Evolutionary conservation across 2,113 vertebrate genomes (phyloP), one percentile per base, ranked within the genome.

Genomic region (Clupea harengus): DNA sequence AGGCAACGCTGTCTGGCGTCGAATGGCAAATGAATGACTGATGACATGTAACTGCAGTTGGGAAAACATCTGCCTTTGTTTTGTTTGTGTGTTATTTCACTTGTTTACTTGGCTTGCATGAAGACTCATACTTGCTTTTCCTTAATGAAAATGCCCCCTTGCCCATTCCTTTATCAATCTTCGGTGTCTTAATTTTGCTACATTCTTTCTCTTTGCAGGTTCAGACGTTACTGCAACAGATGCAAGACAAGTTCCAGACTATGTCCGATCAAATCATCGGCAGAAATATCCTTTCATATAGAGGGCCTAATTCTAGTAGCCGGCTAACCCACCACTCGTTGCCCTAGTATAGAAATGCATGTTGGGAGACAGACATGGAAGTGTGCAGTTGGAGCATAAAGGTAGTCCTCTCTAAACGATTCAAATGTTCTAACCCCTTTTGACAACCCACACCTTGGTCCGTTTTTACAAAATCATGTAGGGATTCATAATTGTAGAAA

Each of bases 231-330:
- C 94, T 99, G 88, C 98, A 99, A 84, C 98, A 99, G 93, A 99
- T 99, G 98, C 98, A 99, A 92, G 98, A 99, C 92, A 99, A 99
- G 91, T 99, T 99, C 92, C 98, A 99, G 93, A 99, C 97, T 83
- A 99, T 99, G 98, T 99, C 98, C 15, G 98, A 99, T 93, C 98
- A 99, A 92, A 99, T 99, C 85, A 99, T 99, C 81, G 98, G 98
- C 82, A 97, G 98, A 93, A 99, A 98, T 99, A 99, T 99, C 98
- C 97, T 97, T 84, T 46, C 20, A 49, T 49, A 11, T 49, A 11
- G 47, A 11, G 47, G 47, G 13, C 47, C 9, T 9, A 9, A 2
- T 9, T 49, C 13, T 49, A 49, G 47, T 49, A 11, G 47, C 47
- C 47, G 9, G 47, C 47, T 49, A 49, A 11, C 47, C 13, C 8